Percentiles rank a stretch among this genome's conserved stretches.
Conservation (phyloP, 2,888 invertebrate genomes). For the Allacma fusca region DNA sequence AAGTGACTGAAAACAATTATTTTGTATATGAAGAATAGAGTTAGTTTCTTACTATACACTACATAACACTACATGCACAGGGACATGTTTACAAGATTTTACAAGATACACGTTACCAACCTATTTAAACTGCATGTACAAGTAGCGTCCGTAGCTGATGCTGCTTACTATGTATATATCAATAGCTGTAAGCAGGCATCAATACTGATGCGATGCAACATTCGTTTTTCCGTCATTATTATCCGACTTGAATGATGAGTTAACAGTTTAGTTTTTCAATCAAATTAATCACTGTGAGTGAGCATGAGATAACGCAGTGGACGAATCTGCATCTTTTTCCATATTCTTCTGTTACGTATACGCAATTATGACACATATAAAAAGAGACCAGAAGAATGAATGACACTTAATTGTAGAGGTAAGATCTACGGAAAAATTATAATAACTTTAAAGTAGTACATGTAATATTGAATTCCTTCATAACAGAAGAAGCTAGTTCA, state of each 20-base stretch:
- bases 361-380: neutral
- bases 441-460: neutral
- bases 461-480: neutral
- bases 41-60: slow-evolving; percentile 23
- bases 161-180: neutral
- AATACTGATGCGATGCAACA: neutral
- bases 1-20: slow-evolving; percentile 49
- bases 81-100: slow-evolving; percentile 14
- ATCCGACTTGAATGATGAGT: neutral
- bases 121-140: neutral
- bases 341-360: neutral
- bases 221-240: neutral
- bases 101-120: neutral
- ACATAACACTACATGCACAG: slow-evolving; percentile 2
- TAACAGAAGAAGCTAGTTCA: neutral
- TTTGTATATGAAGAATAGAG: slow-evolving; percentile 29
- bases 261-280: neutral
- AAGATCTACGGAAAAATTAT: neutral
- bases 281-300: neutral
- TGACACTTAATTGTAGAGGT: neutral
- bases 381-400: slow-evolving; percentile 12
- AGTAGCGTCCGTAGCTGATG: neutral
- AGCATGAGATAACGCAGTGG: neutral
- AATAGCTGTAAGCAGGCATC: neutral
- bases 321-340: neutral